Evolutionary conservation across 2,888 invertebrate species (phyloP).

Genomic region (Drosophila maculinotata): DNA sequence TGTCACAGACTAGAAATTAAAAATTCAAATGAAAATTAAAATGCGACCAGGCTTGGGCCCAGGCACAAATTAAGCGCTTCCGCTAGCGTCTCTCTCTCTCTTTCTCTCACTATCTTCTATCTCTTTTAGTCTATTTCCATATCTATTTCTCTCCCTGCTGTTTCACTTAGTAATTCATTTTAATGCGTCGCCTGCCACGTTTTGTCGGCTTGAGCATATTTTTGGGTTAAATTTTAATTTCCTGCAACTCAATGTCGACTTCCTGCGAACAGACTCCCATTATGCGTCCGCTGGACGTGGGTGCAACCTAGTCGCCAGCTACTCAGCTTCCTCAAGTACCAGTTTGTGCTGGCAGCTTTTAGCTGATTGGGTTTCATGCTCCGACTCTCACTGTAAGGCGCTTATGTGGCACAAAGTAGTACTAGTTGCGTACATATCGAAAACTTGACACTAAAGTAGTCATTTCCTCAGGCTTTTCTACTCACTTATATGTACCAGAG

Average conservation of each 20-base stretch:
- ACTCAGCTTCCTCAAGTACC: constrained; percentile 1
- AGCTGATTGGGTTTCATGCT: constrained; percentile 48
- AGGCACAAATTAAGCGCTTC: constrained; percentile 72
- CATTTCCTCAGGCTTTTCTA: background rate
- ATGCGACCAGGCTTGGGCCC: constrained; percentile 27
- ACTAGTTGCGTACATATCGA: constrained; percentile 24
- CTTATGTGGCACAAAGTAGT: constrained; percentile 31
- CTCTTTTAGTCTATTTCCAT: background rate
- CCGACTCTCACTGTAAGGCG: constrained; percentile 27
- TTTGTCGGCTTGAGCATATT: constrained; percentile 40
- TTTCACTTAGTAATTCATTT: constrained; percentile 56
- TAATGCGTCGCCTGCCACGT: constrained; percentile 30
- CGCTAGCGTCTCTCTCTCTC: constrained; percentile 22
- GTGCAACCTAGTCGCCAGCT: no score
- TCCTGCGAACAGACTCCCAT: constrained; percentile 45
- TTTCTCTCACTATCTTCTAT: background rate
- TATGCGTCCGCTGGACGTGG: constrained; percentile 22
- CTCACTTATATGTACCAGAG: constrained; percentile 9
- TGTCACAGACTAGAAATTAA: constrained; percentile 70
- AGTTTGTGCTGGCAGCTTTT: constrained; percentile 29
- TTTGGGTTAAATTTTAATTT: constrained; percentile 75
- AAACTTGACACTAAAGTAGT: constrained; percentile 24
- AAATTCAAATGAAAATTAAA: constrained; percentile 77
- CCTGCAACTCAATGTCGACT: constrained; percentile 70
- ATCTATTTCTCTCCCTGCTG: constrained; percentile 5